Evolutionary conservation across 2,888 invertebrate genomes (phyloP), one percentile per base, ranked within the genome.

Genomic region (Drosophila neonasuta): DNA sequence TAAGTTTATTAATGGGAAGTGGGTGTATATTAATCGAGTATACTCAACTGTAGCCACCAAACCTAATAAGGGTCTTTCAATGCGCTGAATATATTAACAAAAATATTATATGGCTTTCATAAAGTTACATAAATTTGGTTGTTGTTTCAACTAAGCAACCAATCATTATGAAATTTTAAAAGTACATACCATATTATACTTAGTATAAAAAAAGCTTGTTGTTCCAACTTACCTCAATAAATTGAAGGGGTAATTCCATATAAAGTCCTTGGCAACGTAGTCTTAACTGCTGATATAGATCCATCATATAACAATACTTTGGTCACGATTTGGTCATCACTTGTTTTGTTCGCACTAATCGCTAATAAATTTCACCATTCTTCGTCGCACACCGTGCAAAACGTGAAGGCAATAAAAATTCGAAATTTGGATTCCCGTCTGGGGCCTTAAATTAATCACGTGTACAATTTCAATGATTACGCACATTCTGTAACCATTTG

Each of bases 391-490:
- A 39, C 4, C 13, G 39, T 2, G 2, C 15, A 30, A 29, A 29
- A 46, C 46, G 51, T 24, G 51, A 29, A 39, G 15, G 3, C 39
- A 15, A 15, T 41, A n/a, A 30, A n/a, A 13, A 24, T 9, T 44
- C 24, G 13, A 39, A n/a, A 36, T 24, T 20, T 17, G n/a, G 20
- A 5, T 1, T 9, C 11, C 9, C 36, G 36, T 44, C 30, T 20
- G 17, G n/a, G 29, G 9, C 30, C 15, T 36, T 13, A 29, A 55
- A 15, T 32, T 51, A 44, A 55, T 50, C 10, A 63, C 20, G 20
- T 45, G 11, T 10, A 10, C 4, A 7, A 29, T 7, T 42, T 17
- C 30, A 8, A 44, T 39, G 32, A 52, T 52, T 32, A 32, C 17
- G 13, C n/a, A 20, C 15, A 10, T 15, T 29, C 24, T 24, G 29